Conservation (phyloP, 2,797 vertebrate species). For the Sciurus vulgaris region DNA sequence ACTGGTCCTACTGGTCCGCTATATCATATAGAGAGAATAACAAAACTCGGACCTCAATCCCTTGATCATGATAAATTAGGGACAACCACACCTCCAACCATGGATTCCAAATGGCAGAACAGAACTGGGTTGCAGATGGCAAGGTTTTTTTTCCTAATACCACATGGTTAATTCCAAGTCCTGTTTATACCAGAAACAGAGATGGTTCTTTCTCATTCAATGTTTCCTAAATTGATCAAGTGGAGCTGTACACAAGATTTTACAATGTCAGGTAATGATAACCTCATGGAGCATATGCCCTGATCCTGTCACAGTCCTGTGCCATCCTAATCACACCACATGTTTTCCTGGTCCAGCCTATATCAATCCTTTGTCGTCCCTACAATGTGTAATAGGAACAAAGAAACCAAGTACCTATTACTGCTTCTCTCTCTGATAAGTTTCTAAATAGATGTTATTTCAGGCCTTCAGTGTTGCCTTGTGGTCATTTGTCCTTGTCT, state of each 20-base stretch:
- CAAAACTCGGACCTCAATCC: background rate
- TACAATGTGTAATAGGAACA: background rate
- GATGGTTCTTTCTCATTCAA: background rate
- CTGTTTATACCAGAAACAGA: background rate
- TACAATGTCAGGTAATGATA: background rate
- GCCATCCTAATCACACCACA: background rate
- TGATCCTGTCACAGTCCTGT: rapidly evolving
- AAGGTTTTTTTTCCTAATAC: background rate
- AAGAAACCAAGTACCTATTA: background rate
- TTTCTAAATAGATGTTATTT: background rate
- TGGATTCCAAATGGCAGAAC: background rate
- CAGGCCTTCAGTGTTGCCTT: background rate
- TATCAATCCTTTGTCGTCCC: background rate
- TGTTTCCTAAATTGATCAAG: background rate
- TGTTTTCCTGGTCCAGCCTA: background rate
- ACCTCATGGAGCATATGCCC: background rate
- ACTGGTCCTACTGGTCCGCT: background rate
- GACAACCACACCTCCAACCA: background rate
- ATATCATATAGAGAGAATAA: background rate
- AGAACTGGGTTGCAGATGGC: background rate
- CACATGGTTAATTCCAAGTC: background rate
- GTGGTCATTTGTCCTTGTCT: background rate
- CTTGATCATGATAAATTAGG: background rate
- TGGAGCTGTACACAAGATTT: background rate
- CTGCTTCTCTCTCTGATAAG: background rate